These are phyloP conservation scores for Atherinomorus stipes DNA, from an alignment of 2,113 vertebrate genomes.

Conservation along the genomic window DNA sequence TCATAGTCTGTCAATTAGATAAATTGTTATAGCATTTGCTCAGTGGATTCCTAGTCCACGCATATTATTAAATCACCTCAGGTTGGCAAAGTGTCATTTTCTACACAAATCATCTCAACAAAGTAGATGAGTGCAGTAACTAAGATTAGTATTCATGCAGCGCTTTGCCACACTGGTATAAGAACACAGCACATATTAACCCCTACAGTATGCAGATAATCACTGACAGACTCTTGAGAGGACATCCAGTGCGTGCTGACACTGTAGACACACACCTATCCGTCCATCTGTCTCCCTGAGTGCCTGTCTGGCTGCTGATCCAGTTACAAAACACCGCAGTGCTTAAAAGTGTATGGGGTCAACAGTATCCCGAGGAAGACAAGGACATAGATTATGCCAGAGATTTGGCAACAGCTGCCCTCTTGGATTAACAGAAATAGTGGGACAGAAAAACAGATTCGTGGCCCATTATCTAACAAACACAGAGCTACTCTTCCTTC, in stretches of 20 bases:
- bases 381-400: conserved; percentile 65
- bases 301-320: conserved; percentile 43
- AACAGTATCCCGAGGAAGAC: conserved; percentile 55
- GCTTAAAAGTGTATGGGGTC: conserved; percentile 54
- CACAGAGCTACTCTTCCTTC: conserved; percentile 3
- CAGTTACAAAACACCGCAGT: conserved; percentile 46
- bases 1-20: conserved; percentile 73
- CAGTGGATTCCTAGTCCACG: conserved; percentile 60
- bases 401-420: conserved; percentile 67
- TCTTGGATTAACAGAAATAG: conserved; percentile 71
- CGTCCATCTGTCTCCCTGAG: conserved; percentile 43
- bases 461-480: conserved; percentile 55
- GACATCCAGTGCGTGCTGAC: neutral
- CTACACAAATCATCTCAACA: conserved; percentile 63
- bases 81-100: conserved; percentile 67
- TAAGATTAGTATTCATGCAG: conserved; percentile 53
- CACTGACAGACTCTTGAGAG: conserved; percentile 43
- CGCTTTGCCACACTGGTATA: conserved; percentile 32
- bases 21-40: conserved; percentile 66
- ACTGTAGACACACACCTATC: conserved; percentile 20
- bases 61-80: conserved; percentile 70
- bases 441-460: conserved; percentile 44
- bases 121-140: conserved; percentile 64
- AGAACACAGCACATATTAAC: conserved; percentile 48
- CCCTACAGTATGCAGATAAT: conserved; percentile 57